Evolutionary conservation across 1,140 invertebrate genomes (phyloP), one percentile per base, ranked within the genome.

Genomic region (Oryctes rhinoceros): DNA sequence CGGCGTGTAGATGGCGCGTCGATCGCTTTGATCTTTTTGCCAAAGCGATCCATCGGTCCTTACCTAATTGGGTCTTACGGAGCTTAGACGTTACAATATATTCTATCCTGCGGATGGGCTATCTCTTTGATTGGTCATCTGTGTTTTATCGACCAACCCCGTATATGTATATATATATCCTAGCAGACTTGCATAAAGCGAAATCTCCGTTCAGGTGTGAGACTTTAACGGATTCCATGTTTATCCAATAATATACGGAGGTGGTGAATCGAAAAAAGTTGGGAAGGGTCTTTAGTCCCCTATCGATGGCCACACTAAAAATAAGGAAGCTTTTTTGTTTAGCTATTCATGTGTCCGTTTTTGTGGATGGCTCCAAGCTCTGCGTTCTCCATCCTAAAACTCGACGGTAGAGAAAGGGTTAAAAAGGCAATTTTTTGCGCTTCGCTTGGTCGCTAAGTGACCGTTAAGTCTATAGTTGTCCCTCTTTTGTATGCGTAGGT

Each of bases 61-160:
- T 53, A n/a, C 11, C 49, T 53, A 53, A 53, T 53, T 53, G 49
- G 49, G 49, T 53, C 49, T 53, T 53, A 53, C 49, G 49, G 6
- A 53, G 49, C 49, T 53, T 53, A 53, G 49, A 53, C 49, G 49
- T n/a, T 53, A 30, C 24, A 30, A 30, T 30, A 30, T 30, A 30
- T 30, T 30, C 24, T 30, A n/a, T 53, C 39, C 39, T 5, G 5
- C 9, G 9, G 39, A 44, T 44, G 49, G 11, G 0, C 49, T 15
- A 13, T n/a, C 49, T n/a, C 49, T 53, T 53, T 53, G 49, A 53
- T n/a, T 53, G 49, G 49, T 53, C 49, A 53, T 53, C 49, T 53
- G 49, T 53, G n/a, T 53, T 53, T n/a, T 53, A 53, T 53, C 49
- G 49, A 53, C 49, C 49, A n/a, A n/a, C 49, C 39, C 39, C 39